These are phyloP conservation scores for Phenganax subtilis DNA, from an alignment of 92 coral and sea anemone genomes.

Conservation along the genomic window DNA sequence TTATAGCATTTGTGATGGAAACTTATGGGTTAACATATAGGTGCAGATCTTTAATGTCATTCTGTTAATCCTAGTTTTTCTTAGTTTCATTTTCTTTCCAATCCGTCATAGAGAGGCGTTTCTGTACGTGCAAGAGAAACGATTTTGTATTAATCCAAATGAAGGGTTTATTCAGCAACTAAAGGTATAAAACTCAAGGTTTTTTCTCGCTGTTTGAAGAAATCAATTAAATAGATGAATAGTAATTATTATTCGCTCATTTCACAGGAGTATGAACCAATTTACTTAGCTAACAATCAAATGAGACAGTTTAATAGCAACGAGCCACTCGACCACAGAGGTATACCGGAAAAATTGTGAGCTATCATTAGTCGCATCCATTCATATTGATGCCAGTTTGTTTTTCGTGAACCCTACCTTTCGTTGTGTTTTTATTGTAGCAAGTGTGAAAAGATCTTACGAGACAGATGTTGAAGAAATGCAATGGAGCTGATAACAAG, in stretches of 20 bases:
- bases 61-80: neutral
- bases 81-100: neutral
- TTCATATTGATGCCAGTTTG: neutral
- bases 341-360: neutral
- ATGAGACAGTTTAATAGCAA: constrained; percentile 53
- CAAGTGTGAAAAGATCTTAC: constrained; percentile 72
- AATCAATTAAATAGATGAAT: neutral
- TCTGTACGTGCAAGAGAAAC: constrained; percentile 81
- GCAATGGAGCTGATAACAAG: constrained; percentile 23
- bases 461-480: constrained; percentile 66
- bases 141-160: constrained; percentile 97
- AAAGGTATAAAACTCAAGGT: constrained; percentile 51
- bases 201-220: neutral
- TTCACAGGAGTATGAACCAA: constrained; percentile 91
- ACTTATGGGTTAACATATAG: constrained; percentile 93
- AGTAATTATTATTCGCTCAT: neutral
- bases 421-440: constrained; percentile 31
- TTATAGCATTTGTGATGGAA: constrained; percentile 97
- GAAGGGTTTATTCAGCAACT: constrained; percentile 96
- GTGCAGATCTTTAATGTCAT: constrained; percentile 33
- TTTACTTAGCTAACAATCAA: constrained; percentile 90
- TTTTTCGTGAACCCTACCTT: neutral
- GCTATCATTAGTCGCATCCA: neutral
- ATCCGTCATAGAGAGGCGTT: constrained; percentile 75
- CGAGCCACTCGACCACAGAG: constrained; percentile 35